Evolutionary conservation across 2,888 invertebrate species (phyloP).

Genomic region (Sarcophaga caerulescens): DNA sequence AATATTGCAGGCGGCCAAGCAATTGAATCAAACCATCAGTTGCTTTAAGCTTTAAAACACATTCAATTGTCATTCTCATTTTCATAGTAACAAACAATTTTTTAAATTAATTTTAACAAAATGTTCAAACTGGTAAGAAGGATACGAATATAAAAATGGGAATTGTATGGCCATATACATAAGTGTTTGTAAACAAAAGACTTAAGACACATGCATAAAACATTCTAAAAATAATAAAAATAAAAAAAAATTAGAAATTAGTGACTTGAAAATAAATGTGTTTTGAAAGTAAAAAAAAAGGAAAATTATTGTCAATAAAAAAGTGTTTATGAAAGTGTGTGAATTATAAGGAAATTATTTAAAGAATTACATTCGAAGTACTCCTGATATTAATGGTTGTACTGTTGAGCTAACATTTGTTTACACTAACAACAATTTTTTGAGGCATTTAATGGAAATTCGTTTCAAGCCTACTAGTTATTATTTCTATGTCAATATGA

Average conservation of each 20-base stretch:
- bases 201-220: constrained; percentile 67
- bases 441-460: no score
- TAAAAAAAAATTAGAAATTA: neutral
- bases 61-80: constrained; percentile 71
- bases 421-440: no score
- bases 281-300: no score
- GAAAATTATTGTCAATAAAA: no score
- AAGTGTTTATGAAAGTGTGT: no score
- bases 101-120: constrained; percentile 58
- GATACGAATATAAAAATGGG: neutral
- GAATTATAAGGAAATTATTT: no score
- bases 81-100: constrained; percentile 70
- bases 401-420: no score
- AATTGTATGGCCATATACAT: neutral
- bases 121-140: constrained; percentile 82
- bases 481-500: no score
- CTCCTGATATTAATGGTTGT: no score
- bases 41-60: constrained; percentile 73
- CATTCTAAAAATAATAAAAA: neutral
- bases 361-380: no score
- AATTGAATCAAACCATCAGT: constrained; percentile 80
- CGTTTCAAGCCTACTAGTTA: no score
- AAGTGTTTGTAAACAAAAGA: constrained; percentile 56
- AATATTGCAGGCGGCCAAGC: constrained; percentile 77
- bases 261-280: no score